phyloP scores from a whole-genome alignment of 2,113 vertebrate genomes.

The Actenoides lindsayi region DNA sequence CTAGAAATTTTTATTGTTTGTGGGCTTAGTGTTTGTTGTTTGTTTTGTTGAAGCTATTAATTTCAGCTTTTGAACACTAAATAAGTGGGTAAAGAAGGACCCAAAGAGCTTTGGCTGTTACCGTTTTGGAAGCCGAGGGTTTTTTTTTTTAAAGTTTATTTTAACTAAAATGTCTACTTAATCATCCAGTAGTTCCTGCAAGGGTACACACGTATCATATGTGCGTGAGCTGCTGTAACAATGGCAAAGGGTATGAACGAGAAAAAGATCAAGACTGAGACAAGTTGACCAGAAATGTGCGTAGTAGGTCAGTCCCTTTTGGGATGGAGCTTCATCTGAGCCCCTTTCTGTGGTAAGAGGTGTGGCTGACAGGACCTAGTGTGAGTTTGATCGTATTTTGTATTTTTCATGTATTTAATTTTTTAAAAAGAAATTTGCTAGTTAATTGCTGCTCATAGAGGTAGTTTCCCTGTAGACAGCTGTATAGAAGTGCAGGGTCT shows the following conservation, averaged over 20 bases:
- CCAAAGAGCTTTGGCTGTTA: not conserved
- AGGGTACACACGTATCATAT: accelerated
- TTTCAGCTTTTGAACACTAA: not conserved
- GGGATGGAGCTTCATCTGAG: not conserved
- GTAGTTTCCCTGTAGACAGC: not conserved
- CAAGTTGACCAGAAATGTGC: not conserved
- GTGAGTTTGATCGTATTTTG: not conserved
- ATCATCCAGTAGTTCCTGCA: not conserved
- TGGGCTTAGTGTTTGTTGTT: no score
- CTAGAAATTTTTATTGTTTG: not conserved
- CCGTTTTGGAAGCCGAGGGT: not conserved
- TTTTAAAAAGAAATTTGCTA: not conserved
- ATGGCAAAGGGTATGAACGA: not conserved
- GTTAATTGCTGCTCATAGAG: not conserved
- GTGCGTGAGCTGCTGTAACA: not conserved
- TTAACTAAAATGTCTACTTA: not conserved
- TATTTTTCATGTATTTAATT: not conserved
- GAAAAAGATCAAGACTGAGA: not conserved
- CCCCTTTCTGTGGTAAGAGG: not conserved
- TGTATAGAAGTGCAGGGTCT: not conserved
- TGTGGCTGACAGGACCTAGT: not conserved
- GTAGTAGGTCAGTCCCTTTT: not conserved
- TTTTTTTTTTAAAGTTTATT: not conserved
- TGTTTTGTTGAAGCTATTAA: not conserved
- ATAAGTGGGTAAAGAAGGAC: not conserved